phyloP scores from a whole-genome alignment of 2,113 vertebrate species.

The Calypte anna region DNA sequence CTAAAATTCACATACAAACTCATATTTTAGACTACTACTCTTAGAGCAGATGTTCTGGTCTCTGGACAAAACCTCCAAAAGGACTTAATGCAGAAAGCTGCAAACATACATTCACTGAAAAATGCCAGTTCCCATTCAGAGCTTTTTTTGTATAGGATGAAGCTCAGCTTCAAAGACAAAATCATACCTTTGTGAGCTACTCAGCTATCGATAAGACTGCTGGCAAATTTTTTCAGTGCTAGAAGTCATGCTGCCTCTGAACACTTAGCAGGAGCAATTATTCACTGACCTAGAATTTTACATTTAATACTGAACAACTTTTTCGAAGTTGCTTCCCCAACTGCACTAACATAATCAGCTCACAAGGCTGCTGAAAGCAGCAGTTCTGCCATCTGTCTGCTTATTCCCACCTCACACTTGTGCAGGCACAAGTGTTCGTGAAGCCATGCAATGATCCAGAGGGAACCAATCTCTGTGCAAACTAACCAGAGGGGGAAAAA shows the following conservation, averaged over 20 bases:
- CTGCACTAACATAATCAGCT: slow-evolving; percentile 55
- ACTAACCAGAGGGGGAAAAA: background rate
- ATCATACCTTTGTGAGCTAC: background rate
- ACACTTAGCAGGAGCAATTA: background rate
- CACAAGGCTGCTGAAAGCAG: slow-evolving; percentile 66
- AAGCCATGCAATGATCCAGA: background rate
- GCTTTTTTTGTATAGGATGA: background rate
- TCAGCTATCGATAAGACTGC: background rate
- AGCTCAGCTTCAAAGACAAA: background rate
- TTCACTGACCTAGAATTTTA: background rate
- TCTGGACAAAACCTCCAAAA: background rate
- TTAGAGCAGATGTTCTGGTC: background rate
- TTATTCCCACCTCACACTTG: slow-evolving; percentile 54
- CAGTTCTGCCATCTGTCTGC: slow-evolving; percentile 71
- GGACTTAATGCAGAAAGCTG: background rate
- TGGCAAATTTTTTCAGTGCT: background rate
- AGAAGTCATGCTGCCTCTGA: background rate
- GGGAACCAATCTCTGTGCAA: background rate
- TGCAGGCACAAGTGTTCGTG: slow-evolving; percentile 46
- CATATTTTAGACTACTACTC: background rate
- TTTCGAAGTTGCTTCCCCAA: slow-evolving; percentile 39
- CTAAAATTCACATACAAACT: background rate
- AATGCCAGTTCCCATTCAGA: background rate
- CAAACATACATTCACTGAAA: background rate
- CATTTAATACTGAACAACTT: slow-evolving; percentile 16